Conservation (phyloP, 2,113 vertebrate genomes). For the Sisor rabdophorus region DNA sequence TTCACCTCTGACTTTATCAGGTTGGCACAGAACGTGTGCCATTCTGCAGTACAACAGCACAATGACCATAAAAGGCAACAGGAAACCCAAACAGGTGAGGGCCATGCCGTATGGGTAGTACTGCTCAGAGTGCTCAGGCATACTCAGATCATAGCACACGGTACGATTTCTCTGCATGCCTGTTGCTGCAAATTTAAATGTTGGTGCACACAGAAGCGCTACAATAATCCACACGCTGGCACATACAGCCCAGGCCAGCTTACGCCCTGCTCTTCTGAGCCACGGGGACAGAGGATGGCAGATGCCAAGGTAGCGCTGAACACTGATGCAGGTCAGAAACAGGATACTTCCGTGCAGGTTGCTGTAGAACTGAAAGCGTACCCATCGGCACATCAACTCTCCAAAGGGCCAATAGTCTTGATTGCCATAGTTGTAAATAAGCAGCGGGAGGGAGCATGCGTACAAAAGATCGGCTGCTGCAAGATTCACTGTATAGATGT, state of each 20-base stretch:
- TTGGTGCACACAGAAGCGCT: slow-evolving; percentile 77
- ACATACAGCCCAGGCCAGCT: slow-evolving; percentile 79
- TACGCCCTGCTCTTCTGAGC: slow-evolving; percentile 82
- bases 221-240: slow-evolving; percentile 78
- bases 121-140: slow-evolving; percentile 62
- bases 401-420: slow-evolving; percentile 96
- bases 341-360: slow-evolving; percentile 92
- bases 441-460: slow-evolving; percentile 87
- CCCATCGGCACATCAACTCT: slow-evolving; percentile 80
- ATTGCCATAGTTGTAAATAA: slow-evolving; percentile 92
- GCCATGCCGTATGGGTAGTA: slow-evolving; percentile 94
- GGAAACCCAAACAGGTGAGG: slow-evolving; percentile 82
- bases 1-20: slow-evolving; percentile 58
- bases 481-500: slow-evolving; percentile 91
- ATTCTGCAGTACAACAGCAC: slow-evolving; percentile 85
- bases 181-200: slow-evolving; percentile 81
- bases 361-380: slow-evolving; percentile 95
- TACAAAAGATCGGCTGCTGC: slow-evolving; percentile 87
- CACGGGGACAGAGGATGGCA: slow-evolving; percentile 84
- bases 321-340: slow-evolving; percentile 96
- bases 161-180: slow-evolving; percentile 90
- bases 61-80: slow-evolving; percentile 83
- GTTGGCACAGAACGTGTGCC: slow-evolving; percentile 80
- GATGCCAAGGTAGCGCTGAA: slow-evolving; percentile 92
- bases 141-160: slow-evolving; percentile 90